phyloP scores from a whole-genome alignment of 2,888 invertebrate species.

The Caenorhabditis plicata region DNA sequence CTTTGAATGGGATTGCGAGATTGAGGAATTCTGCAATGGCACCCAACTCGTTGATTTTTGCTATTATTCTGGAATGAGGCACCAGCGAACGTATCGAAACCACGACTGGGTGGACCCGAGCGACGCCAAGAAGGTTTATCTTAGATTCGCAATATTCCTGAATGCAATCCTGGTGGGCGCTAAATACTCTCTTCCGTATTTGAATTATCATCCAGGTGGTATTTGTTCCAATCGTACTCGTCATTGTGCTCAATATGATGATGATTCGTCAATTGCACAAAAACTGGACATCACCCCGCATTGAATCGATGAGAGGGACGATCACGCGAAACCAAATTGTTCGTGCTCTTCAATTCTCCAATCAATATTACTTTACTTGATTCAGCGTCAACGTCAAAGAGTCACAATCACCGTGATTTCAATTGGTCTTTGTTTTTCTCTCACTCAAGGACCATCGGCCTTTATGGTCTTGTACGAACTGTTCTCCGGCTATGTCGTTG shows the following conservation, averaged over 20 bases:
- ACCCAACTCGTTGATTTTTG: constrained; percentile 59
- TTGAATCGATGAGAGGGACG: constrained; percentile 35
- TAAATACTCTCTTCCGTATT: neutral
- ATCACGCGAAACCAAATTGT: constrained; percentile 36
- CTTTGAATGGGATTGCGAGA: constrained; percentile 62
- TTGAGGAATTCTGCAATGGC: constrained; percentile 58
- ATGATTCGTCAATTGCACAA: constrained; percentile 52
- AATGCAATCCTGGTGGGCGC: constrained; percentile 40
- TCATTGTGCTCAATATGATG: constrained; percentile 54
- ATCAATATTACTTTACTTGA: too few species aligned
- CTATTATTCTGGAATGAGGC: constrained; percentile 52
- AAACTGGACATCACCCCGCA: constrained; percentile 30
- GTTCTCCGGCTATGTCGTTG: constrained; percentile 42
- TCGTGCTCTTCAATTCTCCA: too few species aligned
- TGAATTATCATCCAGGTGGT: constrained; percentile 38
- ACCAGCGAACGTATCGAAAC: constrained; percentile 29
- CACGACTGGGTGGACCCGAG: constrained; percentile 36
- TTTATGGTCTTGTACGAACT: constrained; percentile 61
- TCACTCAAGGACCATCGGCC: constrained; percentile 64
- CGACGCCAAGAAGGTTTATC: constrained; percentile 36
- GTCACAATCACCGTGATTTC: constrained; percentile 60
- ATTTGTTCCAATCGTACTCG: constrained; percentile 58
- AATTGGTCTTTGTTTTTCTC: constrained; percentile 59
- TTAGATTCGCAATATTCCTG: constrained; percentile 45
- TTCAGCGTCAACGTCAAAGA: constrained; percentile 39